Conservation (phyloP, 2,888 invertebrate genomes). For the Hypsopygia costalis region DNA sequence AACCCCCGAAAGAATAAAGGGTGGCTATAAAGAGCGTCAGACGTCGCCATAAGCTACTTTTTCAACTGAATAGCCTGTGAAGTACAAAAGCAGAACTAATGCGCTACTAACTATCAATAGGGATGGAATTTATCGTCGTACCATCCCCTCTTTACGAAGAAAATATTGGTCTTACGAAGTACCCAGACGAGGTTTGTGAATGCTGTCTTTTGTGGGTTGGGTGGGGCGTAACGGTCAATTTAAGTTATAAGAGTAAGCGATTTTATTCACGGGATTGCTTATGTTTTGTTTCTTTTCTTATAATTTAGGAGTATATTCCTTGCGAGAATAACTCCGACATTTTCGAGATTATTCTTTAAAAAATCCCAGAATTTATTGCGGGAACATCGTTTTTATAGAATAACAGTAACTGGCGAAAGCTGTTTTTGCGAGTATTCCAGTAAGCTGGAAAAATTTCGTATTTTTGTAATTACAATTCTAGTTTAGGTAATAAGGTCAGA, state of each 20-base stretch:
- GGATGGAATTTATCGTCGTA: conserved; percentile 67
- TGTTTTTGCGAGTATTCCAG: too few relatives aligned
- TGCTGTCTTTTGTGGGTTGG: conserved; percentile 58
- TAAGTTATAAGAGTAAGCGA: conserved; percentile 21
- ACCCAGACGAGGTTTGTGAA: conserved; percentile 71
- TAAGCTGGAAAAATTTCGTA: too few relatives aligned
- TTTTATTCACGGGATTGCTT: not conserved
- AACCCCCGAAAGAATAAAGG: conserved; percentile 14
- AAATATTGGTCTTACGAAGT: conserved; percentile 77
- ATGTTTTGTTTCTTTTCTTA: too few relatives aligned
- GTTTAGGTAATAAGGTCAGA: too few relatives aligned
- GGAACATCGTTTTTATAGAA: too few relatives aligned
- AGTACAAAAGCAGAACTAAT: conserved; percentile 73
- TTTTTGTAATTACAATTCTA: too few relatives aligned
- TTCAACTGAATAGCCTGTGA: conserved; percentile 58
- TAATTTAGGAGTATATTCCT: too few relatives aligned
- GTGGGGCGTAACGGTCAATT: conserved; percentile 20
- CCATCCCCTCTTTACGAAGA: conserved; percentile 65
- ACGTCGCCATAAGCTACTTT: conserved; percentile 53
- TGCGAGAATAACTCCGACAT: too few relatives aligned
- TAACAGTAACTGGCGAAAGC: too few relatives aligned
- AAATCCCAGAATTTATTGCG: too few relatives aligned
- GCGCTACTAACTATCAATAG: conserved; percentile 75
- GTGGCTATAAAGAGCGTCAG: conserved; percentile 34
- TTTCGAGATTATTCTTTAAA: too few relatives aligned